These are phyloP conservation scores for Perdix hodgsoniae DNA, from an alignment of 2,797 vertebrate species.

Conservation along the genomic window DNA sequence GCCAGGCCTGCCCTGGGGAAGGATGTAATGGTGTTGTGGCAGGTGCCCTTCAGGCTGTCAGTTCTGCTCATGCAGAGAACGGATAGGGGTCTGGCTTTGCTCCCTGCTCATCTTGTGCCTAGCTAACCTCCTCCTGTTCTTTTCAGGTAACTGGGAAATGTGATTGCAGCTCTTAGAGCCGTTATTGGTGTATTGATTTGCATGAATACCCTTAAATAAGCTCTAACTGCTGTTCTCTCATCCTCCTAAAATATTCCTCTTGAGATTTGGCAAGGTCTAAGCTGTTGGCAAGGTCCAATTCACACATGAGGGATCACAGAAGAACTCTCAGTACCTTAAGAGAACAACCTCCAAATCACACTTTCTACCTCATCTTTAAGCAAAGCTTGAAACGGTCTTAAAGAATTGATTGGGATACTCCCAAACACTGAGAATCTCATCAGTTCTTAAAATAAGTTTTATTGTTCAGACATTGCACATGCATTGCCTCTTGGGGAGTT, in stretches of 20 bases:
- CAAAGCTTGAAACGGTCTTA: background rate
- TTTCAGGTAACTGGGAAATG: background rate
- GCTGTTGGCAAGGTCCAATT: background rate
- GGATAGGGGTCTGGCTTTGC: background rate
- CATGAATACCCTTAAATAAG: background rate
- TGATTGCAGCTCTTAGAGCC: background rate
- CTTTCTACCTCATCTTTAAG: background rate
- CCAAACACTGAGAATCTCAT: background rate
- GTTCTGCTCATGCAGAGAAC: background rate
- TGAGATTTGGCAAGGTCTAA: background rate
- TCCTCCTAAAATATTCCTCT: background rate
- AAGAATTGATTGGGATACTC: background rate
- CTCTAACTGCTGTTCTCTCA: background rate
- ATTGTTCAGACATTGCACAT: background rate
- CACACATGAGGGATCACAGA: background rate
- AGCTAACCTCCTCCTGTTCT: background rate
- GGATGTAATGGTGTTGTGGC: background rate
- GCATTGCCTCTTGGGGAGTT: background rate
- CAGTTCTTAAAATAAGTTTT: background rate
- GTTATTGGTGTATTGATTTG: background rate
- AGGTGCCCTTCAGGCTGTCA: background rate
- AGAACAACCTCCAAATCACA: background rate
- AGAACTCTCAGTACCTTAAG: background rate
- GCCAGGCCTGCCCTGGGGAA: background rate
- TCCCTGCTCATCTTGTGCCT: background rate